Conservation (phyloP, 2,888 invertebrate species). For the Agrilus cyanescens region DNA sequence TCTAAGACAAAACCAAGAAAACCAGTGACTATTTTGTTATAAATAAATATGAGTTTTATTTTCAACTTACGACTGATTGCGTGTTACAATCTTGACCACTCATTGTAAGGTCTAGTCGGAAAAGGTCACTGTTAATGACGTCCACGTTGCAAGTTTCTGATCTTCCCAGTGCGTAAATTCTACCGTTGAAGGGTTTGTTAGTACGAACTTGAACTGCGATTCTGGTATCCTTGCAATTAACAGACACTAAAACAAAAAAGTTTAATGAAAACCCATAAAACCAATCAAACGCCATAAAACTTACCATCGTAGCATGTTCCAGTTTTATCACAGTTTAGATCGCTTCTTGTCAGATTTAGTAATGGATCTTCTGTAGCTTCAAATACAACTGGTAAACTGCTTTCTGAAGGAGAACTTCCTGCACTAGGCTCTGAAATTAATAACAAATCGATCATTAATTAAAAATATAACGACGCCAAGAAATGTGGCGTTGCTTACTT, state of each 20-base stretch:
- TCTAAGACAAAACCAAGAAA: conserved; percentile 44
- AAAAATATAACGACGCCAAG: too few species aligned
- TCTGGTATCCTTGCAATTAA: conserved; percentile 87
- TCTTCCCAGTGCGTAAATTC: conserved; percentile 85
- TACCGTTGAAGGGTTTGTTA: conserved; percentile 88
- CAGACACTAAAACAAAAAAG: conserved; percentile 55
- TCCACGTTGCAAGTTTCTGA: conserved; percentile 93
- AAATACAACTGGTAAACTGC: conserved; percentile 60
- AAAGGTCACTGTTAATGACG: conserved; percentile 83
- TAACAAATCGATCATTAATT: too few species aligned
- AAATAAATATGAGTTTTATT: conserved; percentile 7
- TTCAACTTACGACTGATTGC: conserved; percentile 77
- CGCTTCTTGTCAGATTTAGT: conserved; percentile 60
- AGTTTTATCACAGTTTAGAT: conserved; percentile 85
- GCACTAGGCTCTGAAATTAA: background rate
- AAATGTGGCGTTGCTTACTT: conserved; percentile 46
- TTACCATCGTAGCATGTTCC: conserved; percentile 92
- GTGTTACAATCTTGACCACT: conserved; percentile 91
- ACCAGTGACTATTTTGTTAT: background rate
- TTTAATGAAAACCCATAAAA: conserved; percentile 5
- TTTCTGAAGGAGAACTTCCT: conserved; percentile 35
- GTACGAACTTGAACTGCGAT: conserved; percentile 88
- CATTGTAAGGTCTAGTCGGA: conserved; percentile 86
- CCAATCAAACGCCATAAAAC: background rate
- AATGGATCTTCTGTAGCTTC: conserved; percentile 66